phyloP scores from a whole-genome alignment of 2,113 vertebrate genomes.

The Coptodon rendalli region DNA sequence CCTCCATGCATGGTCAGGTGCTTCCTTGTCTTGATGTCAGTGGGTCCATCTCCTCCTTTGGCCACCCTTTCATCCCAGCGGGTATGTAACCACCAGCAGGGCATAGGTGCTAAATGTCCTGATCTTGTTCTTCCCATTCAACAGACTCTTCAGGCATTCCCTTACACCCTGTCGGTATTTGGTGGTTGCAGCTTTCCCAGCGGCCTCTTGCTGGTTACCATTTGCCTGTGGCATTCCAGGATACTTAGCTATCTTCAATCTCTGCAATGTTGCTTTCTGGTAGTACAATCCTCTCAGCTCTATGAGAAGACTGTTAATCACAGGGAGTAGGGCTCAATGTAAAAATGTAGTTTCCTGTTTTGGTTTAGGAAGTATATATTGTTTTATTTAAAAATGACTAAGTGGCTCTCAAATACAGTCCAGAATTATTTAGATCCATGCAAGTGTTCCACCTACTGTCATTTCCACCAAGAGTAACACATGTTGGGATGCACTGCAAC shows the following conservation, averaged over 20 bases:
- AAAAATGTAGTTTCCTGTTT: neutral
- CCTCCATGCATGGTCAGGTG: neutral
- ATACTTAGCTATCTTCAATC: neutral
- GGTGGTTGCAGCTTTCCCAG: neutral
- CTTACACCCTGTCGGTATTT: neutral
- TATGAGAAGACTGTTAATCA: neutral
- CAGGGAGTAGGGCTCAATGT: neutral
- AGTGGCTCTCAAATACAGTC: neutral
- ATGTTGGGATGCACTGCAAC: neutral
- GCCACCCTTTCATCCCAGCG: rapidly evolving
- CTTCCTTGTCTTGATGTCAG: neutral
- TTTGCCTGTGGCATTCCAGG: neutral
- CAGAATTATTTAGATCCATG: neutral
- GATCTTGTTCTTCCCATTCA: neutral
- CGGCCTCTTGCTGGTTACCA: neutral
- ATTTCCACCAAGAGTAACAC: neutral
- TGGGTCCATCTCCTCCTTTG: neutral
- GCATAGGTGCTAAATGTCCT: neutral
- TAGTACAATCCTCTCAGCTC: neutral
- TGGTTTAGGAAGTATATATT: neutral
- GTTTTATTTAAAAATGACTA: neutral
- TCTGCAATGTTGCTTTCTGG: neutral
- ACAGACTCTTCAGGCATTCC: neutral
- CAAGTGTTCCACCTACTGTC: neutral
- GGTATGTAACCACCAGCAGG: neutral